phyloP scores from a whole-genome alignment of 2,113 vertebrate species.

The Odocoileus virginianus region DNA sequence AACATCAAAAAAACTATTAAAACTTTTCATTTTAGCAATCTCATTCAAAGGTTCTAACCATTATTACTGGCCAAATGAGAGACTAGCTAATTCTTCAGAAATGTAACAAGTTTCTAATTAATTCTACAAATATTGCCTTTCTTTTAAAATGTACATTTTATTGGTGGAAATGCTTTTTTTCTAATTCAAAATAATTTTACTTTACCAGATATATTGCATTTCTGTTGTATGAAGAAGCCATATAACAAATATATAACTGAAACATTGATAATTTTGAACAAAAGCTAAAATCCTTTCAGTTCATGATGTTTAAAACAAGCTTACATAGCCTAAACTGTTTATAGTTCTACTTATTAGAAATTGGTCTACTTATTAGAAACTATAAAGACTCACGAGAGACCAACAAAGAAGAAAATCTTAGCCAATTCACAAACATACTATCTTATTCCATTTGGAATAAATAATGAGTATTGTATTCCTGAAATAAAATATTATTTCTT shows the following conservation, averaged over 20 bases:
- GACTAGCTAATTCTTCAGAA: neutral
- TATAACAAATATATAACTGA: neutral
- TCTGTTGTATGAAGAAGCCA: neutral
- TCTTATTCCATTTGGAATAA: slow-evolving; percentile 22
- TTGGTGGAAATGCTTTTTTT: slow-evolving; percentile 16
- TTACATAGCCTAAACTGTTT: neutral
- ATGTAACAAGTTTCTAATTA: neutral
- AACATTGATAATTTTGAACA: neutral
- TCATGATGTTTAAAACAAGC: slow-evolving; percentile 18
- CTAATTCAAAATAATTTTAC: slow-evolving; percentile 40
- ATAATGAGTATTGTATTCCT: neutral
- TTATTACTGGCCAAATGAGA: neutral
- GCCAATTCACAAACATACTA: neutral
- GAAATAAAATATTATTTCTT: slow-evolving; percentile 23
- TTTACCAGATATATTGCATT: slow-evolving; percentile 11
- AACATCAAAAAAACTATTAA: neutral
- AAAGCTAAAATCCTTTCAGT: neutral
- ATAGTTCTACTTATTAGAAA: slow-evolving; percentile 19
- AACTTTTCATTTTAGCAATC: neutral
- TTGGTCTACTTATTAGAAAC: neutral
- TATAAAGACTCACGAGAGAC: neutral
- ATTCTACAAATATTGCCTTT: slow-evolving; percentile 17
- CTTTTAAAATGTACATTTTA: slow-evolving; percentile 1
- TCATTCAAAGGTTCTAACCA: neutral
- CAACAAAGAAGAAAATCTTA: neutral